Evolutionary conservation across 2,113 vertebrate species (phyloP).

Genomic region (Typhlomys cinereus): DNA sequence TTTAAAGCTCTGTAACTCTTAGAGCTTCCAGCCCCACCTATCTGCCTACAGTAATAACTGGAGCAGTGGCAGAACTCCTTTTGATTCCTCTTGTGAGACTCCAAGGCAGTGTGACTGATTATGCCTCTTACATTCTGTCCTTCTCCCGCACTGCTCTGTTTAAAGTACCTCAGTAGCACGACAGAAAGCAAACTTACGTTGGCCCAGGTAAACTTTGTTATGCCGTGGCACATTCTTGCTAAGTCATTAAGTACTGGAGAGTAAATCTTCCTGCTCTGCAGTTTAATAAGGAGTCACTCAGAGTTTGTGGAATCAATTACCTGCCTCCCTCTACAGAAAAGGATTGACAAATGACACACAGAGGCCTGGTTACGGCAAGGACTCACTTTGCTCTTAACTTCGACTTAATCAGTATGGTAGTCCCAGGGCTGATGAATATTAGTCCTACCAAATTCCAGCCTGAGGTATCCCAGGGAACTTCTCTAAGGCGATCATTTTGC

Average conservation of each 20-base stretch:
- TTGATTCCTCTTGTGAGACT: not conserved
- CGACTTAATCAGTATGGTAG: constrained; percentile 64
- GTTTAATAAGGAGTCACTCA: constrained; percentile 54
- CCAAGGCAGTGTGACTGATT: not conserved
- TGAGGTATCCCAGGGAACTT: constrained; percentile 27
- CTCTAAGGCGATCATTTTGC: constrained; percentile 45
- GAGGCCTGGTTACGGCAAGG: constrained; percentile 61
- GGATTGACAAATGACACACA: constrained; percentile 64
- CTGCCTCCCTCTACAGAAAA: constrained; percentile 14
- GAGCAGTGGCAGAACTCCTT: not conserved
- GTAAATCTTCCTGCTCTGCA: constrained; percentile 45
- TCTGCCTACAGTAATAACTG: not conserved
- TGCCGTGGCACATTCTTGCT: constrained; percentile 42
- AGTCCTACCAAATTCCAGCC: constrained; percentile 42
- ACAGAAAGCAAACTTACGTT: not conserved
- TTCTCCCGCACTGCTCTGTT: not conserved
- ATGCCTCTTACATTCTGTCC: not conserved
- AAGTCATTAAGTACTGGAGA: constrained; percentile 59
- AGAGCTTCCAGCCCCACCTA: not conserved
- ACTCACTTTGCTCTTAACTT: constrained; percentile 66
- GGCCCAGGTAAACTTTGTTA: constrained; percentile 42
- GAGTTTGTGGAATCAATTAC: constrained; percentile 66
- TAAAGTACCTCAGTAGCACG: not conserved
- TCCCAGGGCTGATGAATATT: constrained; percentile 64
- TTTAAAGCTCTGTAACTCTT: constrained; percentile 20